Evolutionary conservation across 2,113 vertebrate genomes (phyloP), one percentile per base, ranked within the genome.

Genomic region (Octodon degus): DNA sequence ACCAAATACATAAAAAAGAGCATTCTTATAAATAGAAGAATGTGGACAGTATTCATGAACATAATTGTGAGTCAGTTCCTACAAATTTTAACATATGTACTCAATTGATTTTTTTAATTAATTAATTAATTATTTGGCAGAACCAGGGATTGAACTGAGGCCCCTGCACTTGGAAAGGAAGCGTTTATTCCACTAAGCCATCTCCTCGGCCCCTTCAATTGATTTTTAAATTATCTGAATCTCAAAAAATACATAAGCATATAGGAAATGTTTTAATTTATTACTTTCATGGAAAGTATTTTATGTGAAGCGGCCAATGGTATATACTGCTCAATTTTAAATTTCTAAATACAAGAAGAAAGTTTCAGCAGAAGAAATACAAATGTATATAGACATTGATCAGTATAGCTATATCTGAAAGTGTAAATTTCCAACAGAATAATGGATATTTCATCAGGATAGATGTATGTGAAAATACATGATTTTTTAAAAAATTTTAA

Each of bases 301-400:
- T 9, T 20, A 70, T 7, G 30, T 58, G 4, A 60, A 86, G 19
- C 55, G 32, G 6, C 5, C 16, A 22, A 43, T 7, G 11, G 2
- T 4, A 86, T 11, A 62, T 34, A 43, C 88, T 12, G 14, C 1
- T 13, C 50, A 80, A 47, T 30, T 30, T 22, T 86, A 4, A n/a
- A 70, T 77, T 70, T 60, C 22, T 50, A 65, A 90, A 32, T 30
- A 55, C 16, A 10, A 76, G 16, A 76, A 60, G 77, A 7, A 4
- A 27, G 7, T n/a, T 72, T 65, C n/a, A 65, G 84, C 2, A 72
- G 37, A 24, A 80, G 22, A 65, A 40, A 68, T 10, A 81, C 5
- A 80, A 20, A 47, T 17, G 1, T 27, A 30, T 3, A 1, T 9
- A 9, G 8, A 0, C 3, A 34, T 37, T 62, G n/a, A 1, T 27